Base-by-base conservation (phyloP, 2,113 vertebrate species). In the Ursus arctos region DNA sequence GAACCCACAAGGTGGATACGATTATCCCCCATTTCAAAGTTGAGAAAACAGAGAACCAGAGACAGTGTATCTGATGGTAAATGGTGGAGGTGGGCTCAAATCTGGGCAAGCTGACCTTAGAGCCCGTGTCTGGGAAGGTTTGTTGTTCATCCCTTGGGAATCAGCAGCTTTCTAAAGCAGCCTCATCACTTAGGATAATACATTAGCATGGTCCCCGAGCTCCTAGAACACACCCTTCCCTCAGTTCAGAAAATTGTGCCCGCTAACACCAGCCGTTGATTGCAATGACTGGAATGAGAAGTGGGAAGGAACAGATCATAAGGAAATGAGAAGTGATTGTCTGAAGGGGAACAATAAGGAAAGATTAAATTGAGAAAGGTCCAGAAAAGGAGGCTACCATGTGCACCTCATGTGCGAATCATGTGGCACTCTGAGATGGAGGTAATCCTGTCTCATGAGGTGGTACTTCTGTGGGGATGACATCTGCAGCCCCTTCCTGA, bases 341-440 rank as follows among this genome's bases (percentile, higher is more conserved):
- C 61, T 18, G 10, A 36, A 91, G 72, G 88, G 59, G 4, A 94
- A 97, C 40, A 91, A 92, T 63, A 55, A 91, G 97, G 89, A 95
- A 96, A 91, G 53, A 53, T 74, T 94, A 86, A 91, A 86, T 93
- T 86, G 82, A 86, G 79, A 95, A 96, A 84, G 79, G 47, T 24
- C 88, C 74, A 40, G 21, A 96, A 95, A 61, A 96, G 82, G 91
- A 95, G 96, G 55, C 43, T 11, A 28, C 13, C 88, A 72, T 0
- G 13, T 63, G 49, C 0, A 1, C 24, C 26, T 91, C 96, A 93
- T 3, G 33, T 76, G 91, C 26, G 7, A 21, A 19, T 43, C 91
- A 97, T 9, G 33, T 91, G 94, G 4, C 1, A 15, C 88, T 87
- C 65, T 9, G 5, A 69, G 24, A 53, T 63, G 51, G 9, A 83